A percentile compares a stretch with the other conserved stretches of the same genome.
Conservation (phyloP, 2,888 invertebrate species). For the Gortyna flavago region DNA sequence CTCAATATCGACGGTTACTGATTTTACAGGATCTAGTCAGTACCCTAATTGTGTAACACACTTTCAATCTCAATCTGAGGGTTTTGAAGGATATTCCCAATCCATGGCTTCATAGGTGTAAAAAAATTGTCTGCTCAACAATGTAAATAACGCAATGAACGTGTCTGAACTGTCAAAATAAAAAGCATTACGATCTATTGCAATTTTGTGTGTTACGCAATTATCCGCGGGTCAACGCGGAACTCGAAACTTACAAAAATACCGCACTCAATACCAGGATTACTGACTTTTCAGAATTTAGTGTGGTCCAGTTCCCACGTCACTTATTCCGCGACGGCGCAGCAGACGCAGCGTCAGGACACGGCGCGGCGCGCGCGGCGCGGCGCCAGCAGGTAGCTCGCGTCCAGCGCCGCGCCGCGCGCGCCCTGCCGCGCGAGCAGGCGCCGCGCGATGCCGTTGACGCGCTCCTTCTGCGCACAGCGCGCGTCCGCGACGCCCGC, state of each 20-base stretch:
- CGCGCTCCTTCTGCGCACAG: conserved; percentile 81
- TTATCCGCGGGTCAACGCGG: neutral
- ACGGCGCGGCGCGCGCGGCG: conserved; percentile 64
- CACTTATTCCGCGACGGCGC: conserved; percentile 22
- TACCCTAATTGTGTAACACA: neutral
- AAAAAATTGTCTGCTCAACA: neutral
- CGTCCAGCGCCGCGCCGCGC: conserved; percentile 72
- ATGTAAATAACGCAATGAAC: neutral
- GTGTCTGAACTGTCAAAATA: no score
- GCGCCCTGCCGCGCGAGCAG: conserved; percentile 77
- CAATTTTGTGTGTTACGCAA: neutral
- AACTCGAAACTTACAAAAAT: neutral
- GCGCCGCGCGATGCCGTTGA: conserved; percentile 83
- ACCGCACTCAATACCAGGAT: neutral
- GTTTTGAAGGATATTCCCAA: neutral
- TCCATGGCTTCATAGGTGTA: neutral
- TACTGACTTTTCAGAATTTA: neutral
- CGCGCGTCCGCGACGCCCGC: conserved; percentile 32
- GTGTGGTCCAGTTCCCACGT: neutral
- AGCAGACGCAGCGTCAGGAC: conserved; percentile 62
- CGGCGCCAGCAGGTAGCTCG: conserved; percentile 61
- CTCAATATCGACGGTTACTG: neutral
- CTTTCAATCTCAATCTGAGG: neutral
- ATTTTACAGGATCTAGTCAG: neutral
- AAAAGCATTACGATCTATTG: neutral